phyloP scores from a whole-genome alignment of 2,888 invertebrate genomes.

The Tipula unca region DNA sequence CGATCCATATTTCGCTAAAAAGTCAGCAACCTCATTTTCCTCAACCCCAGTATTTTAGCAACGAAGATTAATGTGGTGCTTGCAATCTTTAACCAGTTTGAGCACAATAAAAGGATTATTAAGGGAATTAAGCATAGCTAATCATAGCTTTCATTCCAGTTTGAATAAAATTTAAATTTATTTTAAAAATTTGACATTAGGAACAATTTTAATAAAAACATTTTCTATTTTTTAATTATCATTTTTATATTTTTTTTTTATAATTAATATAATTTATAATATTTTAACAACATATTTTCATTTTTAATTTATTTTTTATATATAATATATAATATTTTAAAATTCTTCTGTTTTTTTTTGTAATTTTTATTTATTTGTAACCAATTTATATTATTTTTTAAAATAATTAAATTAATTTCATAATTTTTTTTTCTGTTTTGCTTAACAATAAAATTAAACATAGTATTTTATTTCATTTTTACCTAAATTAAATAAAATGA shows the following conservation, averaged over 20 bases:
- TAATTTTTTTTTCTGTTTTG: neutral
- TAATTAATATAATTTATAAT: constrained; percentile 14
- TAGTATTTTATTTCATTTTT: neutral
- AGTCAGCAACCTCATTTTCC: no score
- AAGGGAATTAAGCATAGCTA: no score
- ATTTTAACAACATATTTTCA: constrained; percentile 2
- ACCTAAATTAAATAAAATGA: neutral
- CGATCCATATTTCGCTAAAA: no score
- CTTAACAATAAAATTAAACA: neutral
- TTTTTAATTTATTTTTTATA: neutral
- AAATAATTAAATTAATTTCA: neutral
- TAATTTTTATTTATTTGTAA: neutral
- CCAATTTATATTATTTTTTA: constrained; percentile 8
- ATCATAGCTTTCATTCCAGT: no score
- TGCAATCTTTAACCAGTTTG: no score
- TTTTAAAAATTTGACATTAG: no score
- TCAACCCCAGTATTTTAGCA: no score
- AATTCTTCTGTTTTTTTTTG: neutral
- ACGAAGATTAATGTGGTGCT: no score
- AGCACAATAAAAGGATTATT: no score
- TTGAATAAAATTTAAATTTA: no score
- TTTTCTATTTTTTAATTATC: neutral
- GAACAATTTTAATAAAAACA: no score
- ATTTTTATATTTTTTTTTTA: neutral
- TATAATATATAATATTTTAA: constrained; percentile 14